These are phyloP conservation scores for Papilio glaucus DNA, from an alignment of 1,140 invertebrate genomes.

Conservation along the genomic window DNA sequence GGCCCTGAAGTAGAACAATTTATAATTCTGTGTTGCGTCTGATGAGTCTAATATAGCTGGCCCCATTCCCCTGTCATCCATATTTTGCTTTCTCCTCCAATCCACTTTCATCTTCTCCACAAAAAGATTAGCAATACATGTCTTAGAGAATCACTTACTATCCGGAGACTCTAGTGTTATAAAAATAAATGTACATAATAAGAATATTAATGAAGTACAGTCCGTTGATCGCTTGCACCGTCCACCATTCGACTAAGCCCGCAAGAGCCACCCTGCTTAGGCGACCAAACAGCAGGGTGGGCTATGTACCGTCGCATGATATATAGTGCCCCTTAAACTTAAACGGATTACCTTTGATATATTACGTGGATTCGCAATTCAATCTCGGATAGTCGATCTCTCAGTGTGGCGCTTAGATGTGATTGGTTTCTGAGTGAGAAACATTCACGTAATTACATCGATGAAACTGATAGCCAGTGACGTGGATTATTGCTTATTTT, in stretches of 20 bases:
- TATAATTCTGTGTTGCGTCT: too few relatives aligned
- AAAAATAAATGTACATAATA: too few relatives aligned
- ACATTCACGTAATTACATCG: slow-evolving; percentile 50
- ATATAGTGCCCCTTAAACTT: slow-evolving; percentile 81
- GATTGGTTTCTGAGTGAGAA: slow-evolving; percentile 68
- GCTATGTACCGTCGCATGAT: slow-evolving; percentile 74
- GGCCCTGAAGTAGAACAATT: too few relatives aligned
- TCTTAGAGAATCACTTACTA: too few relatives aligned
- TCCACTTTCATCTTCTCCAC: too few relatives aligned
- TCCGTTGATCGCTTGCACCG: slow-evolving; percentile 40
- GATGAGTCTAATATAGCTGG: too few relatives aligned
- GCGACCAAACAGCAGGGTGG: slow-evolving; percentile 74
- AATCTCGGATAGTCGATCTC: slow-evolving; percentile 79
- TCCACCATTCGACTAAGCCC: slow-evolving; percentile 59
- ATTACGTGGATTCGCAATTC: slow-evolving; percentile 76
- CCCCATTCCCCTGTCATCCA: too few relatives aligned
- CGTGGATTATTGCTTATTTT: background rate
- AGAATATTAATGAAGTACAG: background rate
- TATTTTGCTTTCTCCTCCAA: too few relatives aligned
- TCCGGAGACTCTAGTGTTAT: too few relatives aligned
- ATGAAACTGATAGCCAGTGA: slow-evolving; percentile 34
- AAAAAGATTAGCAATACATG: too few relatives aligned
- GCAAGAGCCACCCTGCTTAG: slow-evolving; percentile 76
- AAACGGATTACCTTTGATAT: slow-evolving; percentile 83
- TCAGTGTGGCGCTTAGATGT: slow-evolving; percentile 50